Base-by-base conservation (phyloP, 2,113 vertebrate genomes). In the Cinclus cinclus region DNA sequence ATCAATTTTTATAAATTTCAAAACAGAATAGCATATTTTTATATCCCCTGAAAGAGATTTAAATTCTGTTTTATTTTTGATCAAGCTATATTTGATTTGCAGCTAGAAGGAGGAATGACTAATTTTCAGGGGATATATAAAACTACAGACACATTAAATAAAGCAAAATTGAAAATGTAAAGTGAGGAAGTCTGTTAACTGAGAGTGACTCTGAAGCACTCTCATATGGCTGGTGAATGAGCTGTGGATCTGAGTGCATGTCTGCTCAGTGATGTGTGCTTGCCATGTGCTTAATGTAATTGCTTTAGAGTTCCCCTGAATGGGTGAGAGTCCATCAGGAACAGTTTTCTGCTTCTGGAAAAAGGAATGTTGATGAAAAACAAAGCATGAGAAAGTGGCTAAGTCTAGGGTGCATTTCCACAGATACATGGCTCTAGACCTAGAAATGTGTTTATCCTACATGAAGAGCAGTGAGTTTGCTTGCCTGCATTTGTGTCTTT, bases 251-350 rank as follows among this genome's bases (percentile, higher is more conserved):
- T 67, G 70, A 88, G 46, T 25, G 33, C 39, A n/a, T 23, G 42
- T 76, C 78, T 77, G 63, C 76, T 83, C 77, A 83, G 37, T 33
- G 63, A 80, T 46, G 27, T 77, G 53, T 69, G 46, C 75, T 83
- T 42, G 46, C 81, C 81, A 11, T 68, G 70, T 39, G 20, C 88
- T 93, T 46, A 35, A 67, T 35, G 20, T 46, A 73, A 88, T 67
- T 86, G 75, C 1, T 1, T 58, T 77, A 44, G 35, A 53, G 46
- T 21, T 76, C 49, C 74, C 91, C 79, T 67, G 90, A 55, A 62
- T 59, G 71, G 65, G 13, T 63, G 70, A 64, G 92, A 90, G 88
- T 63, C 88, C 63, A 67, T 65, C 88, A 85, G 59, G 85, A 58
- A 82, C 1, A 3, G 25, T n/a, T 52, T 88, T 58, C 59, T 68